Evolutionary conservation across 2,888 invertebrate genomes (phyloP), one percentile per base, ranked within the genome.

Genomic region (Chironomus tentans): DNA sequence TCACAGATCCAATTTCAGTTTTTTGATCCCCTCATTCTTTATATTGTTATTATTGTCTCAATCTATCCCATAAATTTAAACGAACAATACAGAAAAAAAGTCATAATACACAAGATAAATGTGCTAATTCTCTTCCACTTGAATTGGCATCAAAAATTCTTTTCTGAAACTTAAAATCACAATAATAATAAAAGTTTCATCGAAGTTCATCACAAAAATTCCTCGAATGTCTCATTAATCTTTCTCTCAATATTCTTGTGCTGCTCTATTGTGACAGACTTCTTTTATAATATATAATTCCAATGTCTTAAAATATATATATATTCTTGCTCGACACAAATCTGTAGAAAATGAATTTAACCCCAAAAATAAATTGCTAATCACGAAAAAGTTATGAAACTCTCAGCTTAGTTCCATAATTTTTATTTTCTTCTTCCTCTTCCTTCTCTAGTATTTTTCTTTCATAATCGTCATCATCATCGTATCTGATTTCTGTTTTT

Each of bases 301-400:
- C 38, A 38, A 38, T 38, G 38, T 38, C 38, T 38, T 5, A 6
- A 50, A 50, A 48, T n/a, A 48, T 13, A 15, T 4, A 28, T 28
- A 6, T 28, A 4, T 28, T 50, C 18, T 56, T 18, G n/a, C 56
- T 56, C n/a, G 6, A 15, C n/a, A 56, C 56, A 15, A 50, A 56
- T 56, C 56, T 15, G 18, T 56, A 56, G 56, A 7, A 15, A 56
- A 18, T 15, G 15, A 56, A 18, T 56, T 18, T 56, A 56, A 56
- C n/a, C 56, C 56, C n/a, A 48, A 70, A 70, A 70, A 10, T 38
- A 22, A 48, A 48, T 47, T 38, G 70, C 70, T 70, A 70, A 70
- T 70, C 46, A 47, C 70, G 46, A 48, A 70, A n/a, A 68, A 68
- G 68, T 68, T 68, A 28, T 68, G 68, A 68, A 68, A 28, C 68